Conservation (phyloP, 35 echinoderm and acorn worm species). For the Ophiothrix spiculata region DNA sequence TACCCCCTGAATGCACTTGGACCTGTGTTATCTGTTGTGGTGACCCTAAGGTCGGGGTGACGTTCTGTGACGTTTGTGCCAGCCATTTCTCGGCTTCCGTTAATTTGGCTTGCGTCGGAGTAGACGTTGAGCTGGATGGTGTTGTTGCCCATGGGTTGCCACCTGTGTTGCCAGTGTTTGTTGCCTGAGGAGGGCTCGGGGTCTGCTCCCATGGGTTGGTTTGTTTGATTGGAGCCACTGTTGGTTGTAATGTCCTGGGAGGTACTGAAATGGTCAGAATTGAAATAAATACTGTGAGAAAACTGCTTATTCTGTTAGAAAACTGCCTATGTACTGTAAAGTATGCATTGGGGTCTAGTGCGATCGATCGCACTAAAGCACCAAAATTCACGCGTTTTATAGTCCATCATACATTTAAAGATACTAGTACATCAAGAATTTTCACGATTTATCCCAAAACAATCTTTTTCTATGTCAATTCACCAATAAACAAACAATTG, state of each 20-base stretch:
- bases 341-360: too few species aligned
- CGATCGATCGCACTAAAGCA: too few species aligned
- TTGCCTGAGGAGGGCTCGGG: slow-evolving; percentile 26
- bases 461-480: too few species aligned
- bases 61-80: slow-evolving; percentile 43
- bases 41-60: slow-evolving; percentile 3
- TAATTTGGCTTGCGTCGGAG: background rate
- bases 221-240: slow-evolving; percentile 39
- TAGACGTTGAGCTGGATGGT: background rate
- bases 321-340: too few species aligned
- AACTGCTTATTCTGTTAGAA: too few species aligned
- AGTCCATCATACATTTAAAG: too few species aligned
- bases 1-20: background rate
- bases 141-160: slow-evolving; percentile 61
- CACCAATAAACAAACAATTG: too few species aligned
- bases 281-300: too few species aligned
- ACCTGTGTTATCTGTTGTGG: background rate
- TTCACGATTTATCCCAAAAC: too few species aligned
- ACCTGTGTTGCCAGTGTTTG: slow-evolving; percentile 22
- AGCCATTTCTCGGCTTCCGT: slow-evolving; percentile 61
- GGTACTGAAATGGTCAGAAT: slow-evolving; percentile 8
- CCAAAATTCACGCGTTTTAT: too few species aligned
- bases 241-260: slow-evolving; percentile 30
- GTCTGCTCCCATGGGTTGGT: slow-evolving; percentile 76
- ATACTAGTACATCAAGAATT: too few species aligned